Evolutionary conservation across 2,888 invertebrate genomes (phyloP).

Genomic region (Aspidiotus rigidus): DNA sequence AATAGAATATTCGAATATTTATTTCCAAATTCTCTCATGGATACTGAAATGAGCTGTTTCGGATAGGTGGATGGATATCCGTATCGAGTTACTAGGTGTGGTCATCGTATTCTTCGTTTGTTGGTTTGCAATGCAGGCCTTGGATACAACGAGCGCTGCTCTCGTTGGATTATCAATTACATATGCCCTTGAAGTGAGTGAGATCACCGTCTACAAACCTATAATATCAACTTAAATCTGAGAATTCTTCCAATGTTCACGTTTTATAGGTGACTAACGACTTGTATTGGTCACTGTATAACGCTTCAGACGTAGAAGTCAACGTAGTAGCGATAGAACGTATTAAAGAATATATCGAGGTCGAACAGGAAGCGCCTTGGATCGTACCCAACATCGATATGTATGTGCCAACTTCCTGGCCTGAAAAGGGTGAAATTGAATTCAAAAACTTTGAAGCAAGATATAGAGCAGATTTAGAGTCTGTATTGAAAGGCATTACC

Average conservation of each 20-base stretch:
- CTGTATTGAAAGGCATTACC: constrained; percentile 70
- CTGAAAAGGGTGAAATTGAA: constrained; percentile 65
- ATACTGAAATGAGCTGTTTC: not conserved
- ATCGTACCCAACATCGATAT: constrained; percentile 39
- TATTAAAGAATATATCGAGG: constrained; percentile 89
- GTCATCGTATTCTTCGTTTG: constrained; percentile 89
- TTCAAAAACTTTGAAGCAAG: constrained; percentile 75
- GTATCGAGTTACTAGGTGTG: constrained; percentile 94
- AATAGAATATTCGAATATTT: no score
- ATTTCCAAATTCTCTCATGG: not conserved
- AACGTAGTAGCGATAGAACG: constrained; percentile 96
- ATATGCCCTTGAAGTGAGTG: constrained; percentile 66
- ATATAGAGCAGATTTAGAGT: constrained; percentile 75
- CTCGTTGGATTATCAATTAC: constrained; percentile 81
- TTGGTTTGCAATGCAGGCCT: constrained; percentile 76
- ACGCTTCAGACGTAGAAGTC: constrained; percentile 93
- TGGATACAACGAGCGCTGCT: constrained; percentile 62
- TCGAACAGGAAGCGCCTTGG: constrained; percentile 50
- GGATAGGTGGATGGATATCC: constrained; percentile 80
- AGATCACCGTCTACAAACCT: no score
- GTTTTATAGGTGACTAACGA: constrained; percentile 74
- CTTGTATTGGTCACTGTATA: constrained; percentile 89
- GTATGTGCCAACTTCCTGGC: constrained; percentile 53
- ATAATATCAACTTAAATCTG: no score
- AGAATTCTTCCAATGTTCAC: not conserved